Evolutionary conservation across 2,888 invertebrate genomes (phyloP).

Genomic region (Drosophila kokeensis): DNA sequence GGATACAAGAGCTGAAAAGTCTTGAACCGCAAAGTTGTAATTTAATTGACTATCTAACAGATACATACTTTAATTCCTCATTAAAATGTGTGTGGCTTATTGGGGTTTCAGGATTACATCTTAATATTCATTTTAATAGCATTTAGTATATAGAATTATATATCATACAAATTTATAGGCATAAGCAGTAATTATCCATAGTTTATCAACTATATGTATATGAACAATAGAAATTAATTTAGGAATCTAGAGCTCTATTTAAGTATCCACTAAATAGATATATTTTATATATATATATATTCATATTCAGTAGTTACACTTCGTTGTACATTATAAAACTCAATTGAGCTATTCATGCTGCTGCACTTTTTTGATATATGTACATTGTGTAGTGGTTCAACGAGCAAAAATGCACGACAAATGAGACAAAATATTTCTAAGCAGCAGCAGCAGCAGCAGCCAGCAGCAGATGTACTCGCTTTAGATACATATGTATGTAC

Average conservation of each 20-base stretch:
- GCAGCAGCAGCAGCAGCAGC: slow-evolving; percentile 28
- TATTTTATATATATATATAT: background rate
- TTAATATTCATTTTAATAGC: background rate
- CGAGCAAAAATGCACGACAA: slow-evolving; percentile 57
- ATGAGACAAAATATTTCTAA: slow-evolving; percentile 57
- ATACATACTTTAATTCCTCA: background rate
- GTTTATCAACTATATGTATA: background rate
- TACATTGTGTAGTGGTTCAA: slow-evolving; percentile 39
- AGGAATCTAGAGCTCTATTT: background rate
- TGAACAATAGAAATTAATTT: background rate
- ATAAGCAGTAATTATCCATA: background rate
- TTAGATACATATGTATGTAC: slow-evolving; percentile 19
- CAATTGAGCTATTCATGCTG: slow-evolving; percentile 59
- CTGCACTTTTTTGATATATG: slow-evolving; percentile 7
- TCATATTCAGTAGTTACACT: background rate
- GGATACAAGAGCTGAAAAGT: slow-evolving; percentile 6
- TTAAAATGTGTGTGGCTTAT: background rate
- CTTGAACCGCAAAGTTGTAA: background rate
- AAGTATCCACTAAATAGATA: background rate
- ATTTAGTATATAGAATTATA: background rate
- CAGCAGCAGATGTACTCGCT: slow-evolving; percentile 51
- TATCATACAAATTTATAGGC: background rate
- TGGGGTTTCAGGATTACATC: background rate
- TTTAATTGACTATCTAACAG: background rate
- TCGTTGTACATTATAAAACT: slow-evolving; percentile 42